Base-by-base conservation (phyloP, 2,797 vertebrate species). In the Rhynchotus rufescens region DNA sequence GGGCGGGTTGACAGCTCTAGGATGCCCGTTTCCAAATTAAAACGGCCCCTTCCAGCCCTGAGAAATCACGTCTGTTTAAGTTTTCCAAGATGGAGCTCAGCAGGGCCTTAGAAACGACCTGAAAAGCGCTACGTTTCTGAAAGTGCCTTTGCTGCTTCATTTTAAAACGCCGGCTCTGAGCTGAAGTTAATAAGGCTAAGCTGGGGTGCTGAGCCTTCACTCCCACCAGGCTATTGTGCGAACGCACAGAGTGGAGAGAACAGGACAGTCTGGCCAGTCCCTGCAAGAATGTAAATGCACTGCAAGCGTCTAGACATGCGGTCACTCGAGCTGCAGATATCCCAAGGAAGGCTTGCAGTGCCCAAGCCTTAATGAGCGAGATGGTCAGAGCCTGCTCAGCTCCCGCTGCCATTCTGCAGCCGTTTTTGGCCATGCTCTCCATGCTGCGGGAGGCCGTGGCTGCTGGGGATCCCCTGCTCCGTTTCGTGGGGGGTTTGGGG, bases 231-330 rank as follows among this genome's bases (percentile, higher is more conserved):
- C 96, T 86, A 84, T 96, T 96, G 89, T 89, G 59, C 65, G 88
- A 93, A 96, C 96, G 97, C 92, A 95, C 89, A 88, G 81, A 92
- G 96, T 94, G 74, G 89, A 94, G 64, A 94, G 74, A 92, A 90
- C 90, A 91, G 94, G 91, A 95, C 93, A 86, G 54, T 84, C 84
- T 65, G 7, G 76, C 44, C 80, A 79, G 88, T 88, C 95, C 81
- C 85, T 74, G 65, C 95, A 96, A 97, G 96, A 97, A 96, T 92
- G 88, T 93, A 95, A 96, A 96, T 96, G 94, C 45, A 60, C 86
- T 93, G 89, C 54, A n/a, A 88, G 88, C 75, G 97, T 97, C 97
- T 97, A 97, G 97, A 97, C 97, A 88, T 96, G 95, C 74, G 93
- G 96, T 97, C 96, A 97, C 91, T 95, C 2, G 2, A 90, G 85